These are phyloP conservation scores for Lepidocyrtoides sp. DNA, from an alignment of 2,888 invertebrate species.

Conservation along the genomic window DNA sequence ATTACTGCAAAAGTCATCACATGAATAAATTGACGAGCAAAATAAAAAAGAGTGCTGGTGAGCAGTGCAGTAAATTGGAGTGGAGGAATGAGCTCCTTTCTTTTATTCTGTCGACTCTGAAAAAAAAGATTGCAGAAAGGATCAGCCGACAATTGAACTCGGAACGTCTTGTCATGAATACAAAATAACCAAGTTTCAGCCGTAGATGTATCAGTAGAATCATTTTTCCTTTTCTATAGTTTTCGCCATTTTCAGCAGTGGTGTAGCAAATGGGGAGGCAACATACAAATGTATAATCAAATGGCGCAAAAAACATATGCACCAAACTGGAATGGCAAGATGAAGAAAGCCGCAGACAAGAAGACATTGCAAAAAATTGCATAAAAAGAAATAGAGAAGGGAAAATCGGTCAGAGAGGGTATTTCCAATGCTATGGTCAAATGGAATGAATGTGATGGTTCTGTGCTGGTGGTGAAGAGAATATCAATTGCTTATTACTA, in stretches of 20 bases:
- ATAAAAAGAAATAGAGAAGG: background rate
- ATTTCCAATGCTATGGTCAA: slow-evolving; percentile 7
- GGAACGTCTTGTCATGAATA: background rate
- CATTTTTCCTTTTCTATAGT: background rate
- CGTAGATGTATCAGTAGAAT: background rate
- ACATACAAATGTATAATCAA: background rate
- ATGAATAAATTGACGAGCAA: background rate
- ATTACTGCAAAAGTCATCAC: background rate
- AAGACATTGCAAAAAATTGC: background rate
- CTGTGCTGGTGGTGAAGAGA: background rate
- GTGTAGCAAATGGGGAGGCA: background rate
- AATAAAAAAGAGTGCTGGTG: background rate
- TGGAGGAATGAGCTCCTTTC: background rate
- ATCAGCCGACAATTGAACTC: slow-evolving; percentile 21
- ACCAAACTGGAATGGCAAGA: background rate
- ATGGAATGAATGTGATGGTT: background rate
- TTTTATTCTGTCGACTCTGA: background rate
- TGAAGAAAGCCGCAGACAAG: background rate
- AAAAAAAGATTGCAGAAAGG: background rate
- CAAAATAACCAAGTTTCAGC: background rate
- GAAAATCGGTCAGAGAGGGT: background rate
- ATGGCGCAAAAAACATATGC: background rate
- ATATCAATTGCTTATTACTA: slow-evolving; percentile 39
- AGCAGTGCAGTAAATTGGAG: background rate
- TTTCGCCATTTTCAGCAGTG: background rate